Evolutionary conservation across 2,888 invertebrate species (phyloP).

Genomic region (Athalia circularis): DNA sequence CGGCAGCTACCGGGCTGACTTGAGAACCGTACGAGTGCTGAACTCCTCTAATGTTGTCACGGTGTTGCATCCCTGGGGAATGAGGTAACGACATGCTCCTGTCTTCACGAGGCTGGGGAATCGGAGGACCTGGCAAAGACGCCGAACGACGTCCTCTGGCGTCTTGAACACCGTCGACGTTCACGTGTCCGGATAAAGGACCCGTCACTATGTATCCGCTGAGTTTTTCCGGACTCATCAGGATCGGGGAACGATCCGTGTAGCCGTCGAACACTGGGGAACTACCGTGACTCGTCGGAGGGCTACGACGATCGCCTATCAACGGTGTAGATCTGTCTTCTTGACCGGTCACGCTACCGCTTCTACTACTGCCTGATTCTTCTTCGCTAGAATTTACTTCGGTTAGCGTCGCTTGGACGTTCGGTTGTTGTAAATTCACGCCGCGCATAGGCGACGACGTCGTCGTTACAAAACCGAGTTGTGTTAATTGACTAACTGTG

Average conservation of each 20-base stretch:
- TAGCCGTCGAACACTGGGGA: conserved; percentile 67
- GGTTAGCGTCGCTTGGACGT: conserved; percentile 63
- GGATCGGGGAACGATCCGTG: conserved; percentile 67
- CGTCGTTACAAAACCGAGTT: conserved; percentile 74
- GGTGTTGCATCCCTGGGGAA: conserved; percentile 64
- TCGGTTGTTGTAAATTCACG: conserved; percentile 50
- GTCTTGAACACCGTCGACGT: conserved; percentile 45
- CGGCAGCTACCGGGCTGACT: conserved; percentile 56
- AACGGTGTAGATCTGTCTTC: conserved; percentile 70
- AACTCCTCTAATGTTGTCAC: conserved; percentile 57
- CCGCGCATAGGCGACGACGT: conserved; percentile 72
- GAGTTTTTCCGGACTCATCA: conserved; percentile 68
- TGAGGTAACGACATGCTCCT: conserved; percentile 70
- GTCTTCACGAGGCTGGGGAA: conserved; percentile 63
- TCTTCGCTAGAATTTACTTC: conserved; percentile 69
- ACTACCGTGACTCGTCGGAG: conserved; percentile 65
- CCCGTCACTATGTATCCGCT: conserved; percentile 60
- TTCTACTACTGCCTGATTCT: conserved; percentile 66
- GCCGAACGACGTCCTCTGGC: conserved; percentile 71
- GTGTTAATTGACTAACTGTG: conserved; percentile 79
- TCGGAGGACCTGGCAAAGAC: conserved; percentile 67
- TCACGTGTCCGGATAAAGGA: too few relatives aligned
- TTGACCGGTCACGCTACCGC: conserved; percentile 69
- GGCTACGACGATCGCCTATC: conserved; percentile 67
- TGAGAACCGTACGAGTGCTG: conserved; percentile 56